Conservation (phyloP, 2,888 invertebrate species). For the Bellardia pandia region DNA sequence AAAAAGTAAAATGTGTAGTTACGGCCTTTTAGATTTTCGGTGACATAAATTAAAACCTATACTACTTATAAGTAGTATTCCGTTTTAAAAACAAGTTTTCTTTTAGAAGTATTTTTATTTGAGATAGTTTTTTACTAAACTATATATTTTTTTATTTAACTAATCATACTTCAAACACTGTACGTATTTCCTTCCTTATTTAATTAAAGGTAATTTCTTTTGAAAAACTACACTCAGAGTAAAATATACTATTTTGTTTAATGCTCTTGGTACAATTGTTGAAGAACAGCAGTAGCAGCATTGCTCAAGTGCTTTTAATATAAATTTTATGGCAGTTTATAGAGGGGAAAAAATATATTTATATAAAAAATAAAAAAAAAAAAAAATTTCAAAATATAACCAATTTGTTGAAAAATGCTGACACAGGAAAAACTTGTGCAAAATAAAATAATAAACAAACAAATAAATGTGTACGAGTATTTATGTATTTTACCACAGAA, state of each 20-base stretch:
- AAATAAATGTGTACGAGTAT: neutral
- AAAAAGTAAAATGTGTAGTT: too few species aligned
- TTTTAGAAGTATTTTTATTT: too few species aligned
- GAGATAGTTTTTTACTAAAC: too few species aligned
- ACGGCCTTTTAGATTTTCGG: too few species aligned
- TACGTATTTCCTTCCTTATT: neutral
- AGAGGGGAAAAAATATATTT: neutral
- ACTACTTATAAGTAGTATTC: too few species aligned
- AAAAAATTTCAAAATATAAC: neutral
- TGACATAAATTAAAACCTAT: too few species aligned
- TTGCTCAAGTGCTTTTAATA: neutral
- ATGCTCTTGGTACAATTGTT: slow-evolving; percentile 1
- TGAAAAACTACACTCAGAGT: neutral
- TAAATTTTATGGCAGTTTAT: neutral
- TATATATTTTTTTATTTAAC: neutral
- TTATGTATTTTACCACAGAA: neutral
- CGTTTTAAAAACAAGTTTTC: too few species aligned
- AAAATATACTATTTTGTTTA: neutral
- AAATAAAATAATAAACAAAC: slow-evolving; percentile 7
- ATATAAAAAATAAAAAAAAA: neutral
- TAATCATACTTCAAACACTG: neutral
- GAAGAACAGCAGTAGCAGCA: neutral
- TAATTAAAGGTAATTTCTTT: neutral
- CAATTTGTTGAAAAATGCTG: slow-evolving; percentile 12
- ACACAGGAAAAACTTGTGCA: neutral